These are phyloP conservation scores for Erebia aethiops DNA, from an alignment of 2,888 invertebrate species.

Conservation along the genomic window DNA sequence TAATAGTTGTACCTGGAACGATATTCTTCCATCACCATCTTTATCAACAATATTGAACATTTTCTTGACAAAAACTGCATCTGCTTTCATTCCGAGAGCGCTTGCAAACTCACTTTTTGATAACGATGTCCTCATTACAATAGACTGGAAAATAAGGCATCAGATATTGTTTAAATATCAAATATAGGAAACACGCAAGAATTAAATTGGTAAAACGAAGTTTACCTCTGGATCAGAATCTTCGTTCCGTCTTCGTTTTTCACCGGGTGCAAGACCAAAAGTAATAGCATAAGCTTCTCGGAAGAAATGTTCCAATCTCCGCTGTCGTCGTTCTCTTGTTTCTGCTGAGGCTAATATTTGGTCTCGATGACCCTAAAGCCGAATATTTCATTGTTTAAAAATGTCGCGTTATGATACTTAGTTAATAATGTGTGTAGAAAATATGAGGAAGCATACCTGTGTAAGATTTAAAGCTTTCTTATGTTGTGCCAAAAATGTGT, in stretches of 20 bases:
- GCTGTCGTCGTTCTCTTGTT: conserved; percentile 95
- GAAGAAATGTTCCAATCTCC: conserved; percentile 96
- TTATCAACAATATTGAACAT: conserved; percentile 99
- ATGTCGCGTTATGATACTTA: neutral
- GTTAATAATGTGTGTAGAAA: neutral
- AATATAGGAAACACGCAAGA: neutral
- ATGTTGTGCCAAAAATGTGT: conserved; percentile 91
- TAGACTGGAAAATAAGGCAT: conserved; percentile 78
- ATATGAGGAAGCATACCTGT: conserved; percentile 77
- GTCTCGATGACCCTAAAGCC: conserved; percentile 86
- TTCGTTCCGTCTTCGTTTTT: conserved; percentile 88
- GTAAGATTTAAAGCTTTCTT: conserved; percentile 90
- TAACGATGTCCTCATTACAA: conserved; percentile 95
- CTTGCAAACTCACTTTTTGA: conserved; percentile 97
- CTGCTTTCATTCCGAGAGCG: conserved; percentile 96
- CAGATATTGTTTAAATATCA: neutral
- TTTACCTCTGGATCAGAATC: conserved; percentile 89
- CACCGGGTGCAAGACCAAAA: conserved; percentile 94
- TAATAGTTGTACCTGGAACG: conserved; percentile 87
- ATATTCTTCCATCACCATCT: conserved; percentile 95
- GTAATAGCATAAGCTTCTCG: conserved; percentile 97
- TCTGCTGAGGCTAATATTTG: conserved; percentile 95
- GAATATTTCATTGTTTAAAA: neutral
- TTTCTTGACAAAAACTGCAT: conserved; percentile 97
- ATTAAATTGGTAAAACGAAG: neutral